Evolutionary conservation across 1,140 invertebrate species (phyloP).

Genomic region (Drosophila quadrilineata): DNA sequence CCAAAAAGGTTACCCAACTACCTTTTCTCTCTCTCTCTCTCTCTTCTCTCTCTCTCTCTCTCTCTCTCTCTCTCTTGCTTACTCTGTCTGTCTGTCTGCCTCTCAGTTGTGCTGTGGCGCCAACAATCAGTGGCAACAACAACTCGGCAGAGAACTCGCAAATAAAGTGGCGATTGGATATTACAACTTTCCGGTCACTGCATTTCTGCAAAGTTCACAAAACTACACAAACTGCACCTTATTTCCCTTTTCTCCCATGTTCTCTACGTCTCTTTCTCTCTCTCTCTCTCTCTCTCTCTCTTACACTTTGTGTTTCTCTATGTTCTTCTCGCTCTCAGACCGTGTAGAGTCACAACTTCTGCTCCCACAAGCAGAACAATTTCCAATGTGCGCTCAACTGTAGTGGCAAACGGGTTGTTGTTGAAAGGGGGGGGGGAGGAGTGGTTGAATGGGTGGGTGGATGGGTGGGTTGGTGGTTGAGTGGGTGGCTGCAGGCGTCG

Average conservation of each 20-base stretch:
- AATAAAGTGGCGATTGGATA: constrained; percentile 79
- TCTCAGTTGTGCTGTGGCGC: background rate
- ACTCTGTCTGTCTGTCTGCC: too few relatives aligned
- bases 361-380: constrained; percentile 76
- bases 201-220: constrained; percentile 78
- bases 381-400: constrained; percentile 76
- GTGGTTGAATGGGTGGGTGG: background rate
- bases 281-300: background rate
- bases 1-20: background rate
- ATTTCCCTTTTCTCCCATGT: background rate
- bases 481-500: constrained; percentile 16
- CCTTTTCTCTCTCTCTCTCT: background rate
- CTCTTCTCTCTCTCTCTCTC: too few relatives aligned
- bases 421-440: background rate
- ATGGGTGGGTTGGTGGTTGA: too few relatives aligned
- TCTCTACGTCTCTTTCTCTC: background rate
- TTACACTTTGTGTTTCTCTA: background rate
- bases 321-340: background rate
- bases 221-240: constrained; percentile 52
- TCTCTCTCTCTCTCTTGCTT: too few relatives aligned
- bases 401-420: constrained; percentile 56
- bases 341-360: constrained; percentile 50
- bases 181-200: constrained; percentile 78
- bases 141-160: constrained; percentile 36
- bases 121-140: background rate